Conservation (phyloP, 2,888 invertebrate genomes). For the Druceiella hillmani region DNA sequence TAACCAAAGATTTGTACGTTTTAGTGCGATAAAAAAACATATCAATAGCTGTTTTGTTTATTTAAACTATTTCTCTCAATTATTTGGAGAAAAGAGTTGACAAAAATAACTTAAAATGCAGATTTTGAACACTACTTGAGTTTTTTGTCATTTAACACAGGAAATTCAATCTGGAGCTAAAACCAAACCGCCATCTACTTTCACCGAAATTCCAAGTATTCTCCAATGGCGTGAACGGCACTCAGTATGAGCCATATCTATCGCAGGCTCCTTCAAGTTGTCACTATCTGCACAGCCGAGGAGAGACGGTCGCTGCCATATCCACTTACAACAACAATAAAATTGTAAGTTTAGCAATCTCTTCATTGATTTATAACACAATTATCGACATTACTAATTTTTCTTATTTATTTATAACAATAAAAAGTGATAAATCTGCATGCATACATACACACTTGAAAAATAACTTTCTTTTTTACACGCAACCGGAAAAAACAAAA, state of each 20-base stretch:
- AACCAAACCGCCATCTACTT: constrained; percentile 56
- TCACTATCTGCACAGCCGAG: constrained; percentile 59
- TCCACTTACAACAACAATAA: constrained; percentile 59
- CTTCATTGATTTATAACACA: constrained; percentile 2
- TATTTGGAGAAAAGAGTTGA: no score
- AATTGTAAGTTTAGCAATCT: constrained; percentile 55
- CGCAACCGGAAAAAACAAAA: no score
- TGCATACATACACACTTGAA: no score
- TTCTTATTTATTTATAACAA: constrained; percentile 3
- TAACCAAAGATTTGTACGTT: no score
- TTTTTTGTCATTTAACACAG: constrained; percentile 31
- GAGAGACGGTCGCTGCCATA: constrained; percentile 57
- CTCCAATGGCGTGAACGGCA: constrained; percentile 36
- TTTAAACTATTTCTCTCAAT: no score
- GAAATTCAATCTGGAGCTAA: constrained; percentile 55
- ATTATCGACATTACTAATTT: constrained; percentile 1
- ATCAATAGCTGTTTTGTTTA: no score
- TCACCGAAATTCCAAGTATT: constrained; percentile 58
- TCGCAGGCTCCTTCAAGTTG: constrained; percentile 46
- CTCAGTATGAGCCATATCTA: constrained; percentile 38
- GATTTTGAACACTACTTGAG: no score
- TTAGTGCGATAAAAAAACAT: no score
- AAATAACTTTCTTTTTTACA: no score
- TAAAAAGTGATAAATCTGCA: no score
- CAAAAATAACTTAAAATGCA: no score